Evolutionary conservation across 1,140 invertebrate genomes (phyloP), one percentile per base, ranked within the genome.

Genomic region (Pantala flavescens): DNA sequence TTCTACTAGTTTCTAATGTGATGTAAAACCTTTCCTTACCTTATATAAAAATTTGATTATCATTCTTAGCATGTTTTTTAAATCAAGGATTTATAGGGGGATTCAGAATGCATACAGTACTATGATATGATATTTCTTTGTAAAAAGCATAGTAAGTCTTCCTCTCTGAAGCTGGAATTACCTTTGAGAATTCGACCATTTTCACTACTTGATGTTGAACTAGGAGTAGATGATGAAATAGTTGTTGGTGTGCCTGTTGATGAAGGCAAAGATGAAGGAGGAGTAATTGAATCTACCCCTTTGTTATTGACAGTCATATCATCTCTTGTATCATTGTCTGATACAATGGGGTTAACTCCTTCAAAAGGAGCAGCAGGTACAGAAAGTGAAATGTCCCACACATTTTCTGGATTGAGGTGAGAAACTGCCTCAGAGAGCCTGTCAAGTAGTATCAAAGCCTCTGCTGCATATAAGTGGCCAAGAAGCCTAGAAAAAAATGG

Each of bases 391-490:
- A 63, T 63, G 49, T 91, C 86, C 73, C 84, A 85, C 3, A 95
- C 87, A 80, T 88, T 86, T 49, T 93, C 90, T 7, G 91, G 92
- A 79, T 95, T 93, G 24, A 97, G 84, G 82, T 95, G 89, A 75
- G 93, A 88, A 23, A 96, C 87, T 2, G 95, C 95, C 82, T 97
- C 94, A 7, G 86, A 84, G 70, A 94, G 90, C 84, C 90, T 88
- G 79, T 96, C 91, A 79, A 95, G 82, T 74, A 91, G 87, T 77
- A 97, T 89, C n/a, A 94, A 83, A 70, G 94, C 90, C 83, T 98
- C 95, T 0, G 93, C 94, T 23, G 92, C 90, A 82, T 97, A 97
- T 77, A 97, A 87, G 82, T 95, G 91, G 0, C 89, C 93, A 76
- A 97, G 84, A 76, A 95, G 88, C 82, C 92, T 93, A 77, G 79